A percentile compares a stretch with the other conserved stretches of the same genome.
Evolutionary conservation across 2,888 invertebrate species (phyloP).

Genomic region (Gastracanthus pulcherrimus): DNA sequence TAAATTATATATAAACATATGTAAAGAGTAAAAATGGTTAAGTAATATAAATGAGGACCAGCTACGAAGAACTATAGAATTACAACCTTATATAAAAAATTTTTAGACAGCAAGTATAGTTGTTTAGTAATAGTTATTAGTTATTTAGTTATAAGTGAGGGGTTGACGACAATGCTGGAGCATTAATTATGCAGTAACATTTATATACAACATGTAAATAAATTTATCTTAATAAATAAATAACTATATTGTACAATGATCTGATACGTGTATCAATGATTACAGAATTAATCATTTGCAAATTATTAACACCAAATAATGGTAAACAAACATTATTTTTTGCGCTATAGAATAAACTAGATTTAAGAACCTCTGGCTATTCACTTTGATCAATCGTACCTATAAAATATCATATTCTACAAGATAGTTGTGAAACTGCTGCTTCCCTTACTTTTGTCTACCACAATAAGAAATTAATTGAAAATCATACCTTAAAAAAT

Average conservation of each 20-base stretch:
- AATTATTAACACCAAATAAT: conserved; percentile 45
- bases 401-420: conserved; percentile 38
- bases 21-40: no score
- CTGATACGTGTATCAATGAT: conserved; percentile 48
- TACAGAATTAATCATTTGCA: conserved; percentile 48
- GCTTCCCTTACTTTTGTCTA: conserved; percentile 50
- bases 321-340: conserved; percentile 49
- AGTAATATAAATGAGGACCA: no score
- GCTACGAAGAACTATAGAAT: no score
- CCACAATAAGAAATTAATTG: conserved; percentile 30
- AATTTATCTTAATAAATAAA: no score
- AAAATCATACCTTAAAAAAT: conserved; percentile 25
- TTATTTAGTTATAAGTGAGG: no score
- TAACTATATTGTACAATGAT: conserved; percentile 58
- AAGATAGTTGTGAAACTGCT: conserved; percentile 50
- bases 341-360: conserved; percentile 49
- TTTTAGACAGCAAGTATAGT: no score
- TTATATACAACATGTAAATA: no score
- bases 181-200: no score
- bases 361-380: conserved; percentile 43
- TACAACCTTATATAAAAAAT: no score
- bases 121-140: no score
- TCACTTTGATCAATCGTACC: conserved; percentile 44
- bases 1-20: no score
- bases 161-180: no score